phyloP scores from a whole-genome alignment of 2,888 invertebrate genomes.

The Exocentrus adspersus region DNA sequence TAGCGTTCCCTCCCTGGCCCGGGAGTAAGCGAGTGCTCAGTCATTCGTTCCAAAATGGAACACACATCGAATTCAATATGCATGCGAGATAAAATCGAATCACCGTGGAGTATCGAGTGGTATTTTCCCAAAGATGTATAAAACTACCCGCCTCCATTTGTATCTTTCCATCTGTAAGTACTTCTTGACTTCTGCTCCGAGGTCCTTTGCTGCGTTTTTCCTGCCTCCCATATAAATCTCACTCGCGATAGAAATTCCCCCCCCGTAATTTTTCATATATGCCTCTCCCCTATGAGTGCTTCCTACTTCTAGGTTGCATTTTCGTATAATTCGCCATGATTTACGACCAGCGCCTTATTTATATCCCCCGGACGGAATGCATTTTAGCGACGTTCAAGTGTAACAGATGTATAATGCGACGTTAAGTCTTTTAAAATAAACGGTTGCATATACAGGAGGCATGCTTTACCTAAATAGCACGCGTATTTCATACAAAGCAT shows the following conservation, averaged over 20 bases:
- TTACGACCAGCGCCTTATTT: slow-evolving; percentile 37
- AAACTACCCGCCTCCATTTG: slow-evolving; percentile 44
- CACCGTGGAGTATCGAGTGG: slow-evolving; percentile 46
- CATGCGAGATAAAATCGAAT: slow-evolving; percentile 45
- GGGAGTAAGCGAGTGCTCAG: slow-evolving; percentile 28
- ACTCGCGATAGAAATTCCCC: slow-evolving; percentile 44
- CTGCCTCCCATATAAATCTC: slow-evolving; percentile 47
- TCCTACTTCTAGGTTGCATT: slow-evolving; percentile 40
- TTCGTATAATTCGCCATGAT: slow-evolving; percentile 45
- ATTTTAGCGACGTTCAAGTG: not conserved
- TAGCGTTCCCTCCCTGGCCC: slow-evolving; percentile 4
- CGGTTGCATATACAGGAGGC: too few species aligned
- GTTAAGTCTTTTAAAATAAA: not conserved
- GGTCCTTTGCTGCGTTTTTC: slow-evolving; percentile 39
- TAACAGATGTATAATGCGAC: not conserved
- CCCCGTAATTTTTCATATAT: slow-evolving; percentile 52
- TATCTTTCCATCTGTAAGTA: slow-evolving; percentile 47
- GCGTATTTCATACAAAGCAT: too few species aligned
- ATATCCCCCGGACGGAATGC: slow-evolving; percentile 1
- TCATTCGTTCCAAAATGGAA: slow-evolving; percentile 39
- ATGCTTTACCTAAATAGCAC: too few species aligned
- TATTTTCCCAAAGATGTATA: slow-evolving; percentile 42
- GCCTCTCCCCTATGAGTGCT: slow-evolving; percentile 36
- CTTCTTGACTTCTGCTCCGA: slow-evolving; percentile 45
- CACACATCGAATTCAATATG: slow-evolving; percentile 41